phyloP scores from a whole-genome alignment of 2,113 vertebrate genomes.

The Oxyura jamaicensis region DNA sequence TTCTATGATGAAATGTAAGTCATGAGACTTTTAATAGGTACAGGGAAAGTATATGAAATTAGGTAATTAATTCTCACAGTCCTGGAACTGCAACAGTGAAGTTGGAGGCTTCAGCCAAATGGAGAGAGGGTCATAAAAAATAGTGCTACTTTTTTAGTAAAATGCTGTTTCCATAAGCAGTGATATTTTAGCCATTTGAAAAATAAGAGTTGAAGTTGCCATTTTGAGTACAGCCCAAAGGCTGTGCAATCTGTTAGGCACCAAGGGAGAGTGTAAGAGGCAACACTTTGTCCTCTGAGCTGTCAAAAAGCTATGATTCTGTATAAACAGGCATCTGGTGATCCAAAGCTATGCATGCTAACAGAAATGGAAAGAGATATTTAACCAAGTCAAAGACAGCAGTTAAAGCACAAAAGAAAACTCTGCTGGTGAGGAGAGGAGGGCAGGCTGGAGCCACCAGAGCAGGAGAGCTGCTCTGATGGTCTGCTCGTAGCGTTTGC shows the following conservation, averaged over 20 bases:
- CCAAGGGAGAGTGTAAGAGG: conserved; percentile 64
- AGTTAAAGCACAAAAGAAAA: not conserved
- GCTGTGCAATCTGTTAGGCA: conserved; percentile 69
- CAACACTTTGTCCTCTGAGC: conserved; percentile 67
- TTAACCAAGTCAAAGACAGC: conserved; percentile 25
- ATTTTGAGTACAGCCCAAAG: conserved; percentile 64
- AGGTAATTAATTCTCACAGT: conserved; percentile 2
- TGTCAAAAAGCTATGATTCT: conserved; percentile 58
- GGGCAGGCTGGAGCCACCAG: not conserved
- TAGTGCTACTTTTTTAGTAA: not conserved
- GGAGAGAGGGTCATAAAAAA: conserved; percentile 27
- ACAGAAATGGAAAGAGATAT: conserved; percentile 9
- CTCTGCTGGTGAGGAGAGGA: not conserved
- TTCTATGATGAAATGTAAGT: not conserved
- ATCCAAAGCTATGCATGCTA: conserved; percentile 17
- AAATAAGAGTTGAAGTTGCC: conserved; percentile 32
- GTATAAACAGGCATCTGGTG: conserved; percentile 70
- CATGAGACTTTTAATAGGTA: not conserved
- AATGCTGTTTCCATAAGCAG: conserved; percentile 26
- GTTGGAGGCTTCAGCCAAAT: not conserved
- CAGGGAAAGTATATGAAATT: not conserved
- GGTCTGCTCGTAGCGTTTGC: not conserved
- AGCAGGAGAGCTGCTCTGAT: not conserved
- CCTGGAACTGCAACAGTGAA: not conserved
- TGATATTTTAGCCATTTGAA: conserved; percentile 65